Conservation (phyloP, 2,113 vertebrate genomes). For the Coptodon rendalli region DNA sequence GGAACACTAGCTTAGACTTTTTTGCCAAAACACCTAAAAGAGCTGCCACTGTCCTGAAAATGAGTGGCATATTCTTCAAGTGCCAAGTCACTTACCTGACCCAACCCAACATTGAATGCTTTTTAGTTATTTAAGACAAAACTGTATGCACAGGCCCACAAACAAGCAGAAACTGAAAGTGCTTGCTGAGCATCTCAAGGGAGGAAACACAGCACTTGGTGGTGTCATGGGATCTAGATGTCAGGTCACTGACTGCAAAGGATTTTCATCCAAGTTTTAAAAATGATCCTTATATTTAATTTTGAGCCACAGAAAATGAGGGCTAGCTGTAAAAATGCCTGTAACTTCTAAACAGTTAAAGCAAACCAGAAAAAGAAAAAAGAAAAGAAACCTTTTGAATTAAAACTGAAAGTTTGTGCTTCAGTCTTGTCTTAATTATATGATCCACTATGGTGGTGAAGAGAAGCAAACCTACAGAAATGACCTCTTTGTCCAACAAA, state of each 20-base stretch:
- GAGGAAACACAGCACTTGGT: neutral
- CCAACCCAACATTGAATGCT: neutral
- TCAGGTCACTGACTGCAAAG: neutral
- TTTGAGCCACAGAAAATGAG: neutral
- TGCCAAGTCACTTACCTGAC: neutral
- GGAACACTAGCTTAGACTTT: neutral
- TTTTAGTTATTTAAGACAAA: neutral
- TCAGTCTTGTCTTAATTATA: neutral
- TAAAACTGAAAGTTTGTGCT: neutral
- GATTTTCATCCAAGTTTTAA: neutral
- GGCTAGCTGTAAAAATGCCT: neutral
- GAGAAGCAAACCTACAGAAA: neutral
- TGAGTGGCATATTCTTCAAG: neutral
- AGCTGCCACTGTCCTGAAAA: neutral
- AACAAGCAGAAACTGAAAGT: neutral
- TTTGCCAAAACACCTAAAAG: neutral
- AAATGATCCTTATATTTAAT: neutral
- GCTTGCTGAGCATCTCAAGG: neutral
- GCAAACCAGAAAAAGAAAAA: neutral
- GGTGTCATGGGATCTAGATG: neutral
- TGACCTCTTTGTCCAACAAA: neutral
- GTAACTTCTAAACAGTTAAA: neutral
- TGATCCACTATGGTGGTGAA: neutral
- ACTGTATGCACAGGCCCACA: neutral
- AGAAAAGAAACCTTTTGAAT: neutral